Base-by-base conservation (phyloP, 1,140 invertebrate species). In the Drosophila truncata region DNA sequence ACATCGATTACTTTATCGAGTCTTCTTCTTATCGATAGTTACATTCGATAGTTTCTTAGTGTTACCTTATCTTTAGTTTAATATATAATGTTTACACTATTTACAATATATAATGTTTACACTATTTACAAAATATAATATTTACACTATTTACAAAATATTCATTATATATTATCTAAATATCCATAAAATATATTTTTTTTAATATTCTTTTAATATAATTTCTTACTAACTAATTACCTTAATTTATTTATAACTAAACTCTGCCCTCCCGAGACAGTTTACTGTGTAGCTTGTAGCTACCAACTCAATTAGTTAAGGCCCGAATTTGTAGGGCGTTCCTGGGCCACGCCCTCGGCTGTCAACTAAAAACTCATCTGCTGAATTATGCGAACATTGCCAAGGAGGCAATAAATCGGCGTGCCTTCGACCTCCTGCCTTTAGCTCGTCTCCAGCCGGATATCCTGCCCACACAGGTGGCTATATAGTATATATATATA, bases 281-380 rank as follows among this genome's bases (percentile, higher is more conserved):
- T 39, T 27, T 49, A 69, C 63, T 72, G 27, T 35, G 20, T 29
- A n/a, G n/a, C 31, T 27, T 46, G n/a, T 25, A 3, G 25, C 25
- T 13, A 33, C 29, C 63, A 69, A 50, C 63, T 77, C 75, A 76
- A 77, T 78, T 77, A 69, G 57, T 66, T 47, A 59, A 20, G 31
- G 13, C 37, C 58, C 25, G 31, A 44, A 62, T 23, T 69, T 70
- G 50, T 62, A n/a, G 18, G 25, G 18, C 37, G 11, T 41, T 16
- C 25, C 54, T 4, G 8, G 16, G 31, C 41, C 42, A 25, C 62
- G 20, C 49, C 44, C 37, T 46, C 46, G 25, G 23, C 73, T 81
- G 79, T 75, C 70, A 79, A 83, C 76, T 79, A 74, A 76, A 83
- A 76, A 69, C 64, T 65, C 73, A 80, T 73, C 63, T 80, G 73